Percentiles rank a stretch among this genome's conserved stretches.
Conservation (phyloP, 2,888 invertebrate species). For the Strigamia transsilvanica region DNA sequence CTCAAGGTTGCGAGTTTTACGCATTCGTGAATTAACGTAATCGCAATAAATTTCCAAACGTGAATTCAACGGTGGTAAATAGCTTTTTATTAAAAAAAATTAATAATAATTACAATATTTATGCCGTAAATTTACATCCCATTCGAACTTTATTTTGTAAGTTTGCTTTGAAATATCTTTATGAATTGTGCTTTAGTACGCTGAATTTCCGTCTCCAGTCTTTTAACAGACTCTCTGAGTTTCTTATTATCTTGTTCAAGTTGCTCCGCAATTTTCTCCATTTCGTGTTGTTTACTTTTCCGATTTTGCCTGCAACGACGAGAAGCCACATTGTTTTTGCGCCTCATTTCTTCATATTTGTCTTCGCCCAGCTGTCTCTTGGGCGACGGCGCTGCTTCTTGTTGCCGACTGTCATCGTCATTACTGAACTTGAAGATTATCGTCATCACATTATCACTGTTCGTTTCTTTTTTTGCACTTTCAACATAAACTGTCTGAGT, state of each 20-base stretch:
- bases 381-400: not conserved
- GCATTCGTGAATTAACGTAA: no score
- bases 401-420: not conserved
- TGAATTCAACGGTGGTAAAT: no score
- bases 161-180: slow-evolving; percentile 17
- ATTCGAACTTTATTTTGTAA: not conserved
- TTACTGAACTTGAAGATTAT: not conserved
- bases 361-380: not conserved
- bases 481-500: slow-evolving; percentile 2
- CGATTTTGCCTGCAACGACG: slow-evolving; percentile 34
- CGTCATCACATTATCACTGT: not conserved
- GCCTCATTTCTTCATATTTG: slow-evolving; percentile 44
- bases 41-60: no score
- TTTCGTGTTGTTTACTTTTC: slow-evolving; percentile 44
- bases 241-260: slow-evolving; percentile 31
- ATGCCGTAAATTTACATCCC: not conserved
- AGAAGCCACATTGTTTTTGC: slow-evolving; percentile 51
- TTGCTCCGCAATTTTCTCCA: slow-evolving; percentile 40
- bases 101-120: slow-evolving; percentile 1
- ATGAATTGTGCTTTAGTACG: slow-evolving; percentile 40
- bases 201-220: not conserved
- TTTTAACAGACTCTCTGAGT: not conserved
- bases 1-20: no score
- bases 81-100: slow-evolving; percentile 6
- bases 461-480: not conserved